Percentiles rank a stretch among this genome's conserved stretches.
phyloP scores from a whole-genome alignment of 2,113 vertebrate species.

The Aegithalos caudatus region DNA sequence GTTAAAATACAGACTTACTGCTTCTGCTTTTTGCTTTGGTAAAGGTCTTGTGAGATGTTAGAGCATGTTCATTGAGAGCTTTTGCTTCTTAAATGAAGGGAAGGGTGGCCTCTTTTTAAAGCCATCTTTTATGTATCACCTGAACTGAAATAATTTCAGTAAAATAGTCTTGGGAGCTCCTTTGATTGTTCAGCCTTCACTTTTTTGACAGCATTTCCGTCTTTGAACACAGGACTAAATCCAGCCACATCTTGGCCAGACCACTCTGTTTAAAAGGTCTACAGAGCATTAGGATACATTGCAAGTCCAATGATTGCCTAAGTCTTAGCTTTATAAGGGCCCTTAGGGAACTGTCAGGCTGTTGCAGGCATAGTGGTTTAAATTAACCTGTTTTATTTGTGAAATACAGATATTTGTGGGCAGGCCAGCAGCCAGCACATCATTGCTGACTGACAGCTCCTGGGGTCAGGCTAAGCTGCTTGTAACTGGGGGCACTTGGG shows the following conservation, averaged over 20 bases:
- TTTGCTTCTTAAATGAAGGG: not conserved
- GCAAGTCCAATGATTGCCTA: not conserved
- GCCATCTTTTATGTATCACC: not conserved
- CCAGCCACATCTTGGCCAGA: not conserved
- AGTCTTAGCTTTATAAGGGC: not conserved
- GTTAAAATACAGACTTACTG: not conserved
- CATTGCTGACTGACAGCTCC: not conserved
- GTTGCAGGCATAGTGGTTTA: not conserved
- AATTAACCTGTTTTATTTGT: not conserved
- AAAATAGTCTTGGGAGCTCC: not conserved
- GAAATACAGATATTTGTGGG: not conserved
- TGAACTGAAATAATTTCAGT: not conserved
- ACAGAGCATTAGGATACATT: not conserved
- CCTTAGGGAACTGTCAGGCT: not conserved
- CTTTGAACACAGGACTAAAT: not conserved
- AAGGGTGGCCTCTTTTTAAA: not conserved
- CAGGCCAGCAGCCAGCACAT: not conserved
- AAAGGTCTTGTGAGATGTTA: not conserved
- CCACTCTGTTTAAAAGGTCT: not conserved
- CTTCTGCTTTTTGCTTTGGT: not conserved
- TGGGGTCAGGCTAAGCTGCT: not conserved
- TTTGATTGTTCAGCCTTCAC: not conserved
- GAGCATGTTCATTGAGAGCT: not conserved
- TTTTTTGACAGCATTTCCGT: not conserved
- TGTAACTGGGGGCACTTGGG: rapidly evolving